Evolutionary conservation across 2,888 invertebrate species (phyloP), one percentile per base, ranked within the genome.

Genomic region (Platycheirus rosarum): DNA sequence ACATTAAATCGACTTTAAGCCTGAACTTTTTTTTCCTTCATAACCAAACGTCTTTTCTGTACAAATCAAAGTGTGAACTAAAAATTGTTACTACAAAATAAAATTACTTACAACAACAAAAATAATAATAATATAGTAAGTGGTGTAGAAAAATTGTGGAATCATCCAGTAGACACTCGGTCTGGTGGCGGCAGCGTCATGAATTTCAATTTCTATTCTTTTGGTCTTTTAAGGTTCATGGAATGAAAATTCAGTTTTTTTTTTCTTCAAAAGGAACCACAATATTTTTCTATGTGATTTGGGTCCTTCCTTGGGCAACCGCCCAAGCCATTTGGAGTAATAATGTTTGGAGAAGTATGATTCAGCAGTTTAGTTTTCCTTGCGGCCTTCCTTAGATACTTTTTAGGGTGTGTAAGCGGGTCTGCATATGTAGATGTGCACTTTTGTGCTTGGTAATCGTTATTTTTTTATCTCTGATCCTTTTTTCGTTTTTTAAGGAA

Each of bases 181-280:
- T 82, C 82, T 82, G 82, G 82, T 73, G 82, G 82, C 82, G 82
- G 82, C 68, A 77, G 82, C 82, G 82, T 82, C 82, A 82, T 82
- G 82, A 82, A 82, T 82, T 82, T 82, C 82, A 82, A 82, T 82
- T 60, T 82, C 62, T 77, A 76, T 76, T 76, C 71, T 82, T 69
- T 66, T 66, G 37, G 40, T 63, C 65, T 49, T 65, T 32, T n/a
- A n/a, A 65, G 57, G 77, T 77, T 65, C 63, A 65, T 70, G 65
- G 69, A 29, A 55, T 48, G 4, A 11, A n/a, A 11, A n/a, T 48
- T 8, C 23, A 16, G 51, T 57, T 42, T 16, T 16, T 26, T 29
- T 44, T 44, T 3, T 62, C 53, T 46, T 44, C 55, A 4, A 32
- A 32, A 5, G 8, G 7, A 32, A 32, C 5, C 37, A 18, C 6